Base-by-base conservation (phyloP, 1,140 invertebrate genomes). In the Zaprionus kolodkinae region DNA sequence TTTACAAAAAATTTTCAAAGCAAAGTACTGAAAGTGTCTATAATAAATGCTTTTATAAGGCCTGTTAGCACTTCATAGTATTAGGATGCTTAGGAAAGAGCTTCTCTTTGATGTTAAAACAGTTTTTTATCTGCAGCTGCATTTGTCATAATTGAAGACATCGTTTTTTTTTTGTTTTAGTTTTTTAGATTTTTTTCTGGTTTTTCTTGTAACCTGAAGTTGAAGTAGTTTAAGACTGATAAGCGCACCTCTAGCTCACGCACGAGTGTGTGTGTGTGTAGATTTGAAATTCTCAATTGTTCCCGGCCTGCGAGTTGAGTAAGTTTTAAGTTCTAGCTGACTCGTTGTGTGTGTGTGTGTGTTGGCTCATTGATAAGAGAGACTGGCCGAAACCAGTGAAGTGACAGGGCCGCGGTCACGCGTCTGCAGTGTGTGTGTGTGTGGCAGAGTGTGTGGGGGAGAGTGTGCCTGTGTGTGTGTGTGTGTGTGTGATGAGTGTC, bases 311-410 rank as follows among this genome's bases (percentile, higher is more conserved):
- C 48, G 45, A n/a, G 60, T 67, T 69, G 74, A 80, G 81, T 64
- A 68, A 79, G 73, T 75, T 79, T 80, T 76, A 78, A 83, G 72
- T 87, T 87, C 63, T 80, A 80, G 78, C 69, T 80, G 68, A 80
- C 69, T 80, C 68, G 76, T 87, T 21, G 21, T 21, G 21, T 21
- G 21, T 21, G 21, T 21, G 21, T 21, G 21, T 87, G 82, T 87
- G 84, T 87, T 88, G 76, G 80, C 56, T 78, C 74, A 72, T 67
- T 80, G 84, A 87, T 88, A 87, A 78, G 21, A 21, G 62, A 78
- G 59, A 70, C 52, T 64, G 72, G 67, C 54, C 72, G 55, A 75
- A 75, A 75, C 52, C 33, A 72, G 57, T 65, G n/a, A 77, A 65
- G 65, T 69, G 72, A 62, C 72, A 73, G 64, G 17, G 71, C 71